Conservation (phyloP, 2,797 vertebrate species). For the Coregonus ussuriensis region DNA sequence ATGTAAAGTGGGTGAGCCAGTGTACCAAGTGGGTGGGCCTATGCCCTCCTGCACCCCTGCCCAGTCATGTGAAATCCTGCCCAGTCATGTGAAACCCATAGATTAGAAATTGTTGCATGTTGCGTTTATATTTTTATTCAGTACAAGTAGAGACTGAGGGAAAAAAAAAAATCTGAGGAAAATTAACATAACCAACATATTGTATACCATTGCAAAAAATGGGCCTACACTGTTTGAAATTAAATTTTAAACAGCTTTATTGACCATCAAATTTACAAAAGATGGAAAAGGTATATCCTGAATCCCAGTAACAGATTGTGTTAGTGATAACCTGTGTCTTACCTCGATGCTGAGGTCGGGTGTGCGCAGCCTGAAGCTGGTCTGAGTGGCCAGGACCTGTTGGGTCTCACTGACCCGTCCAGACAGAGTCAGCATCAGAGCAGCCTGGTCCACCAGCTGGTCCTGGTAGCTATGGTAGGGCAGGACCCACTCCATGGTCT, state of each 20-base stretch:
- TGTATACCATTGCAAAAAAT: neutral
- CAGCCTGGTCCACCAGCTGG: constrained; percentile 87
- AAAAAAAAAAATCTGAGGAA: neutral
- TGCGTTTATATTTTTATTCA: no score
- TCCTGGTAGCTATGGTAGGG: constrained; percentile 79
- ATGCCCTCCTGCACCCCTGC: no score
- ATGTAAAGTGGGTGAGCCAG: no score
- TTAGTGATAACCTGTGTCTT: constrained; percentile 12
- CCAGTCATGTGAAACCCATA: no score
- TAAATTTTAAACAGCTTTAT: no score
- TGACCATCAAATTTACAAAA: no score
- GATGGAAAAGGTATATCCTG: no score
- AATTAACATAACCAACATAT: neutral
- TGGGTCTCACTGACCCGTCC: constrained; percentile 77
- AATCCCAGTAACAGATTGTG: neutral
- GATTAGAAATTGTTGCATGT: no score
- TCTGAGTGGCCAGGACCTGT: constrained; percentile 85
- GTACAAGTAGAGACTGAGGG: neutral
- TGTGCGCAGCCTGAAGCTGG: constrained; percentile 85
- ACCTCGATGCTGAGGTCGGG: constrained; percentile 85
- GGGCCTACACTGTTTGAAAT: neutral
- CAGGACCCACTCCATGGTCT: constrained; percentile 73
- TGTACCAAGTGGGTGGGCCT: no score
- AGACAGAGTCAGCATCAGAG: constrained; percentile 85
- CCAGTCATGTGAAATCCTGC: no score